Percentiles rank a stretch among this genome's conserved stretches.
These are phyloP conservation scores for Toxotes jaculatrix DNA, from an alignment of 2,113 vertebrate species.

Conservation along the genomic window DNA sequence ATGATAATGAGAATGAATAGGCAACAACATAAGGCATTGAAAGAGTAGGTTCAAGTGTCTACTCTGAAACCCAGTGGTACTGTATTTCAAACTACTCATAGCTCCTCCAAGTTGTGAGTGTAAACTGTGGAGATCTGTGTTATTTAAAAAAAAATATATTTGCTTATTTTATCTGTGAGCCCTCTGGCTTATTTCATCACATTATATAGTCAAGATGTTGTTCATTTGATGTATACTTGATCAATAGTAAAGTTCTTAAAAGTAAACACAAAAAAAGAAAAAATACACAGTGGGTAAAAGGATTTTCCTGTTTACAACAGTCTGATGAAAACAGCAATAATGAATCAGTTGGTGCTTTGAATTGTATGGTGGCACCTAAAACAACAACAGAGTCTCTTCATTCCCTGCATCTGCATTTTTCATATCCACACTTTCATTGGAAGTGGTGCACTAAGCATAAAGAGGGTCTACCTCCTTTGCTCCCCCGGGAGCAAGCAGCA, in stretches of 20 bases:
- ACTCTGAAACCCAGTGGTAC: constrained; percentile 15
- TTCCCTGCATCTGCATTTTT: constrained; percentile 57
- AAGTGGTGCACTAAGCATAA: constrained; percentile 72
- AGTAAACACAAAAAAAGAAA: too few relatives aligned
- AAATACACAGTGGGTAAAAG: not conserved
- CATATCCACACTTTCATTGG: constrained; percentile 44
- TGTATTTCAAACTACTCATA: not conserved
- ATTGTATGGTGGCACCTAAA: constrained; percentile 37
- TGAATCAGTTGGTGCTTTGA: constrained; percentile 37
- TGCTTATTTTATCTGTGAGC: too few relatives aligned
- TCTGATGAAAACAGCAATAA: constrained; percentile 5
- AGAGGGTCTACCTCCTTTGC: constrained; percentile 71
- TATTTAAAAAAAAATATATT: too few relatives aligned
- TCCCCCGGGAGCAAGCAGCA: constrained; percentile 70
- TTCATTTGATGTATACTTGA: too few relatives aligned
- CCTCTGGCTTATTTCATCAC: too few relatives aligned
- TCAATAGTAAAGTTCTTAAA: too few relatives aligned
- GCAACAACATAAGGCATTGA: not conserved
- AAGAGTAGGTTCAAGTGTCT: not conserved
- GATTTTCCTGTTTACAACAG: constrained; percentile 23
- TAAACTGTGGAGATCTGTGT: not conserved
- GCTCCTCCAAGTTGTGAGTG: constrained; percentile 8
- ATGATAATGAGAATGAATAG: not conserved
- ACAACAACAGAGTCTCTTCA: constrained; percentile 45
- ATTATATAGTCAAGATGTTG: too few relatives aligned